Percentiles rank a stretch among this genome's conserved stretches.
Conservation (phyloP, 1,140 invertebrate species). For the Hirudo medicinalis region DNA sequence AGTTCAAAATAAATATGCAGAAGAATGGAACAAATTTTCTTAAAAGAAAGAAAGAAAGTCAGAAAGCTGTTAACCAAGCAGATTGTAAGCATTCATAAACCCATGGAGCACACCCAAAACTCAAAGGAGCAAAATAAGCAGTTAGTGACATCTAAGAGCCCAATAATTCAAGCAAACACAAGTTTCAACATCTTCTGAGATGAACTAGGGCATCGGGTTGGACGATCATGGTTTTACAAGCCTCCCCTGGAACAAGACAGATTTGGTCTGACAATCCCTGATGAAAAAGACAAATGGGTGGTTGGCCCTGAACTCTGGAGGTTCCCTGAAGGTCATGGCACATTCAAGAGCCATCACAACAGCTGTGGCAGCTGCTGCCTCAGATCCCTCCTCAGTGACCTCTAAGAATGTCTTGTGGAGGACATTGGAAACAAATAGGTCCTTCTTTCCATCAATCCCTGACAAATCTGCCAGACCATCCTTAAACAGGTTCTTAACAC, state of each 20-base stretch:
- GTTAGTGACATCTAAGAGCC: no score
- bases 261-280: constrained; percentile 47
- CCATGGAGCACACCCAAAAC: no score
- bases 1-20: no score
- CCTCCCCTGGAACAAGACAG: constrained; percentile 54
- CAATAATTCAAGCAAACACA: no score
- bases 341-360: constrained; percentile 15
- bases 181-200: no score
- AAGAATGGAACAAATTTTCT: no score
- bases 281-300: constrained; percentile 59
- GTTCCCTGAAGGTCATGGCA: background rate
- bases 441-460: constrained; percentile 31
- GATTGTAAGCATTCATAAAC: no score
- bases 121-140: no score
- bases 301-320: constrained; percentile 50
- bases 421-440: constrained; percentile 26
- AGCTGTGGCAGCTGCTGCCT: constrained; percentile 30
- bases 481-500: constrained; percentile 26
- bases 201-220: no score
- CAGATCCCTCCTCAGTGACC: constrained; percentile 34
- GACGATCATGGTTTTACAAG: constrained; percentile 16
- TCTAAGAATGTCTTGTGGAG: constrained; percentile 40
- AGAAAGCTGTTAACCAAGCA: no score
- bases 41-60: no score
- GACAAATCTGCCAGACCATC: constrained; percentile 46